Conservation (phyloP, 2,797 vertebrate species). For the Poecilia picta region DNA sequence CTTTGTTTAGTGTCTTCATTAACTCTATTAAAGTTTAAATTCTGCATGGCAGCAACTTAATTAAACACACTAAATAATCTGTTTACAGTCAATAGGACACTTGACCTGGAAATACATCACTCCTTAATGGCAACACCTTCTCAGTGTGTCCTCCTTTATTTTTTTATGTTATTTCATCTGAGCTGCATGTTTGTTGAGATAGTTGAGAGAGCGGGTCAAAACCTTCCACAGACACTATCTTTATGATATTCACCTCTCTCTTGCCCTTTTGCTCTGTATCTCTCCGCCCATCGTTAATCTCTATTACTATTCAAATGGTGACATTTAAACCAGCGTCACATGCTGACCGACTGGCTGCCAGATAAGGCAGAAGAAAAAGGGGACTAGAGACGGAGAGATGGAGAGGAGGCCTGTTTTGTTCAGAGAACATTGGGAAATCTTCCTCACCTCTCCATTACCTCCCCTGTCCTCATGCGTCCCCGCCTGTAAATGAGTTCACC, state of each 20-base stretch:
- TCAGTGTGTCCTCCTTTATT: conserved; percentile 8
- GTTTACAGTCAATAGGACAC: conserved; percentile 31
- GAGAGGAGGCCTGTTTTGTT: conserved; percentile 29
- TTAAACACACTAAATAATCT: conserved; percentile 12
- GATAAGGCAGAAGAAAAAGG: conserved; percentile 52
- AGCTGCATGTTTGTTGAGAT: conserved; percentile 22
- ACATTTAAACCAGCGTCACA: conserved; percentile 77
- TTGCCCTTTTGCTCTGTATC: conserved; percentile 36
- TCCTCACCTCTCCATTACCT: conserved; percentile 48
- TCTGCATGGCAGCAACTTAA: conserved; percentile 19
- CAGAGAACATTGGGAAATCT: conserved; percentile 54
- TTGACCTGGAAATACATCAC: conserved; percentile 12
- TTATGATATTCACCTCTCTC: conserved; percentile 65
- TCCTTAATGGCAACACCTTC: conserved; percentile 18
- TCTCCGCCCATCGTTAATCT: conserved; percentile 70
- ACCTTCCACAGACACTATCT: conserved; percentile 60
- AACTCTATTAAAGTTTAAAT: conserved; percentile 14
- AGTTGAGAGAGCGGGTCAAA: conserved; percentile 41
- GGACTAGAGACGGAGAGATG: conserved; percentile 13
- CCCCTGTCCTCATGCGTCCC: conserved; percentile 27
- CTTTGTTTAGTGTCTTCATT: background rate
- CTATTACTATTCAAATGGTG: conserved; percentile 78
- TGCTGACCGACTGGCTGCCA: conserved; percentile 46
- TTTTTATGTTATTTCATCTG: conserved; percentile 13
- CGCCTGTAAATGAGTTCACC: conserved; percentile 59